Evolutionary conservation across 2,113 vertebrate genomes (phyloP).

Genomic region (Amazona guildingii): DNA sequence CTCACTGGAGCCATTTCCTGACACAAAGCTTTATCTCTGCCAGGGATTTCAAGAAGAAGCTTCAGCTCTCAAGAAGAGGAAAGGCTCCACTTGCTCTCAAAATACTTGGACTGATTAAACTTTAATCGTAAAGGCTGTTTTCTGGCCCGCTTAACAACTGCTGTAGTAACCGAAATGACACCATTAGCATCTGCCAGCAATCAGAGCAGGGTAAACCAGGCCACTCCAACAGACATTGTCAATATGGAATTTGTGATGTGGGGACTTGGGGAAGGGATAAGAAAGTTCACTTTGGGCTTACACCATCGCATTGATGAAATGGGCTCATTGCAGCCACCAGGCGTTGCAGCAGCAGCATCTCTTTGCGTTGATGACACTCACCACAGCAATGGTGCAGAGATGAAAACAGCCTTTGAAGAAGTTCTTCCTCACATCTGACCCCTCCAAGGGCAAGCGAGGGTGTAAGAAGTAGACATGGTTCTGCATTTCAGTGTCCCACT

Average conservation of each 20-base stretch:
- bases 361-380: not conserved
- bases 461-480: not conserved
- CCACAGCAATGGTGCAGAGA: fast-evolving
- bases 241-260: not conserved
- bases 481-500: not conserved
- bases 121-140: constrained; percentile 48
- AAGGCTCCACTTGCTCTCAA: not conserved
- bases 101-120: constrained; percentile 27
- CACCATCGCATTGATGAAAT: not conserved
- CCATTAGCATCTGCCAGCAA: not conserved
- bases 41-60: constrained; percentile 21
- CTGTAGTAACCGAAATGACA: constrained; percentile 19
- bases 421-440: not conserved
- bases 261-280: not conserved
- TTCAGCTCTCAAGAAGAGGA: not conserved
- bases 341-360: not conserved
- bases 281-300: not conserved
- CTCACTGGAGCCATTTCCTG: constrained; percentile 31
- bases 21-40: constrained; percentile 22
- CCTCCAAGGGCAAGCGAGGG: fast-evolving
- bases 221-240: not conserved
- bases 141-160: constrained; percentile 39
- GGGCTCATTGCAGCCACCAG: not conserved
- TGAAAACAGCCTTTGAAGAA: not conserved
- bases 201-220: not conserved